phyloP scores from a whole-genome alignment of 2,113 vertebrate genomes.

The Lepus americanus region DNA sequence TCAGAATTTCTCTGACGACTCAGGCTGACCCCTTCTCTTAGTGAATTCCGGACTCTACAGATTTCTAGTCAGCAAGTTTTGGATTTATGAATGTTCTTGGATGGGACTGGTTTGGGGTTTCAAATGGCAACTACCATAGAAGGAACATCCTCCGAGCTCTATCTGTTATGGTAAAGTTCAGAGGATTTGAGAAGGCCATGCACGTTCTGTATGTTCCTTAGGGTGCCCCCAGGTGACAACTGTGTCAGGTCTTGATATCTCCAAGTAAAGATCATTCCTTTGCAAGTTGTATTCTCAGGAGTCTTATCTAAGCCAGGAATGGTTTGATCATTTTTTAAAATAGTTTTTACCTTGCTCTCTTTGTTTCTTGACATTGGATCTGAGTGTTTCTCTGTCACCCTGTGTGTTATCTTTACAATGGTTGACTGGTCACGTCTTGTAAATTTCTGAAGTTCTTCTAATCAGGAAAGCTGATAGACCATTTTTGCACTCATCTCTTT shows the following conservation, averaged over 20 bases:
- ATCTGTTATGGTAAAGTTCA: constrained; percentile 28
- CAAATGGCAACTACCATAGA: constrained; percentile 55
- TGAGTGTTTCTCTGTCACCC: background rate
- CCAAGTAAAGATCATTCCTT: background rate
- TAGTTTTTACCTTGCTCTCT: background rate
- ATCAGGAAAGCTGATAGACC: background rate
- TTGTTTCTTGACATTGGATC: background rate
- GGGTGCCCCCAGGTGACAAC: background rate
- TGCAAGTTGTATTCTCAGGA: background rate
- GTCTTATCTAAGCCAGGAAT: background rate
- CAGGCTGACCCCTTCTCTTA: background rate
- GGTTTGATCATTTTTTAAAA: background rate
- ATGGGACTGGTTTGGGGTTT: constrained; percentile 51
- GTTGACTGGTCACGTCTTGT: background rate
- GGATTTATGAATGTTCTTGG: constrained; percentile 34
- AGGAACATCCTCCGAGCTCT: background rate
- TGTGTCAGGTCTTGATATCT: background rate
- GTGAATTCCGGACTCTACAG: constrained; percentile 9
- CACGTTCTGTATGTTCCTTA: background rate
- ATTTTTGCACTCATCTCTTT: background rate
- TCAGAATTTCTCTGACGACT: background rate
- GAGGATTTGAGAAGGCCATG: background rate
- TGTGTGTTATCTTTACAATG: background rate
- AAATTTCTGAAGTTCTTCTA: constrained; percentile 30
- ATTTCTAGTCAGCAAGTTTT: constrained; percentile 37